Evolutionary conservation across 2,888 invertebrate species (phyloP), one percentile per base, ranked within the genome.

Genomic region (Chirona hameri): DNA sequence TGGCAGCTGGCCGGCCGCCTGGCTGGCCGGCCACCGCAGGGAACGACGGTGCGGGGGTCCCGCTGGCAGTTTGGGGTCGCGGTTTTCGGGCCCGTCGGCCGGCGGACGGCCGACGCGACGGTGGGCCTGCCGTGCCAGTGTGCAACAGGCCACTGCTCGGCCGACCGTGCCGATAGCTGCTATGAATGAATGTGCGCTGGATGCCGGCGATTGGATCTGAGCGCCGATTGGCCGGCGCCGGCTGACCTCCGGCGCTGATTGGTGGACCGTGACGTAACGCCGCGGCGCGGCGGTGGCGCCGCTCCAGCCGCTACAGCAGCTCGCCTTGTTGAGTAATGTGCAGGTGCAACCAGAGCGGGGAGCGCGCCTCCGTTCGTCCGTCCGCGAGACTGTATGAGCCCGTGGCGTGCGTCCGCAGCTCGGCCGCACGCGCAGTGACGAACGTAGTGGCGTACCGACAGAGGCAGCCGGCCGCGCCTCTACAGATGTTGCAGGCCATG

Each of bases 121-220:
- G 29, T 18, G 57, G 57, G 18, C 18, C 21, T 21, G 27, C 69
- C 69, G 69, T 12, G n/a, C 29, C n/a, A 12, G 69, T 9, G 69
- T 29, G 29, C 69, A 29, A 12, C 29, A n/a, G 69, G 14, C 29
- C n/a, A 69, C 69, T 69, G 69, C 69, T 15, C 29, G 69, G 3
- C 15, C 29, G 29, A 18, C 21, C 29, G 29, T 12, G 29, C 29
- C 69, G 69, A 69, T 10, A 69, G 76, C 39, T 21, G 76, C 76
- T 76, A 76, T 76, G 76, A 76, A 76, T 76, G 76, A 76, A 76
- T 76, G 76, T 76, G 76, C 76, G 29, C 76, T 29, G 76, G 39
- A 31, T 39, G 39, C 76, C 39, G 76, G 39, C 39, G 76, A 76
- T 76, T 39, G 18, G 39, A 76, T 76, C 76, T 76, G 76, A 29